Evolutionary conservation across 2,797 vertebrate genomes (phyloP), one percentile per base, ranked within the genome.

Genomic region (Gorsachius magnificus): DNA sequence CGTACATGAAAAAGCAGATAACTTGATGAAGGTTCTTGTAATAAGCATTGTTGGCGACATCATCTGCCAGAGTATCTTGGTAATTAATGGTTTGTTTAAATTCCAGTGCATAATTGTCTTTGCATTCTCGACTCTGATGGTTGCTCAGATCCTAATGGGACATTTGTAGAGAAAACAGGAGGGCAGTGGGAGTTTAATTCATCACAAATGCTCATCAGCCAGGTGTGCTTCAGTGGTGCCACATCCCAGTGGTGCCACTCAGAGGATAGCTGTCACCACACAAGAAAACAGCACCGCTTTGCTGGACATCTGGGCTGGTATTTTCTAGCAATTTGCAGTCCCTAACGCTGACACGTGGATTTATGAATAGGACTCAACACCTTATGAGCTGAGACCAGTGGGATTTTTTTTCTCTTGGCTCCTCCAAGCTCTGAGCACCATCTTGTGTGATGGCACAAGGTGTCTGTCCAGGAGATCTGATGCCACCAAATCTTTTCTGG

Each of bases 21-120:
- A 82, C 75, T 90, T 74, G 81, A 94, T 95, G 94, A 95, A 96
- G 94, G 78, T 77, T 94, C 93, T 68, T 82, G 81, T 95, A 94
- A 96, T 93, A 85, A 95, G 96, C 93, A 76, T 95, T 94, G 76
- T 90, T 90, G 78, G 89, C 89, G 66, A 85, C 92, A 89, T 97
- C 94, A 86, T 89, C 89, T 92, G 94, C 90, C 91, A 86, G 69
- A 82, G 57, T 65, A 89, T 90, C 69, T 77, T 46, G 66, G 81
- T 95, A 97, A 96, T 97, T 97, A 96, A 95, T 78, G 87, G 89
- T 96, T 96, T 96, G 85, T 96, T 96, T 93, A 89, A 96, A 94
- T 91, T 71, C 48, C 64, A 36, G 38, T 4, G 31, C 53, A 13
- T 87, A 72, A 95, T 94, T 77, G 71, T 75, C 94, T 95, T 93